Conservation (phyloP, 2,113 vertebrate genomes). For the Lophura nycthemera region DNA sequence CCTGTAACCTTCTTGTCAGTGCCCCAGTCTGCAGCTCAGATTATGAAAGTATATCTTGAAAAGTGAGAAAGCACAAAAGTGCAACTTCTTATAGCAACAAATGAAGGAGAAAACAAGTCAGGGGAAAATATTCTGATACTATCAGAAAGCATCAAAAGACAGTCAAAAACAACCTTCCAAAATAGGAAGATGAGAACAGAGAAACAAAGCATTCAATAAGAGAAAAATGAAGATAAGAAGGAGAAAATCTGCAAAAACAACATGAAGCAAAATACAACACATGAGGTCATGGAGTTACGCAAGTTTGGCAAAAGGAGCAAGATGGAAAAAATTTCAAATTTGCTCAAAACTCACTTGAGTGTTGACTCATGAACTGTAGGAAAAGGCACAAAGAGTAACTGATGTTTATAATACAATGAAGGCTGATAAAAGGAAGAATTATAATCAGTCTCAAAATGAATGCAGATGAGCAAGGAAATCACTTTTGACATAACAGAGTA, state of each 20-base stretch:
- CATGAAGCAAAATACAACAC: not conserved
- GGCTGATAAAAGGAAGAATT: not conserved
- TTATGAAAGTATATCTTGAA: not conserved
- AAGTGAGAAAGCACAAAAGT: not conserved
- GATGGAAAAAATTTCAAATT: not conserved
- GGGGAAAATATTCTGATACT: not conserved
- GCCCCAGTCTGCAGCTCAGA: not conserved
- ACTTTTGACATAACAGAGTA: not conserved
- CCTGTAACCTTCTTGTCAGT: not conserved
- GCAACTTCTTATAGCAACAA: not conserved
- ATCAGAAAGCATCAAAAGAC: not conserved
- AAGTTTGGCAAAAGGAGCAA: slow-evolving; percentile 8
- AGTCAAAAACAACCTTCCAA: not conserved
- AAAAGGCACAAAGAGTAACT: not conserved
- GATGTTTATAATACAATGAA: not conserved
- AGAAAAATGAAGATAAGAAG: not conserved
- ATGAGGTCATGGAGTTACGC: not conserved
- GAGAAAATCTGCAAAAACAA: slow-evolving; percentile 1
- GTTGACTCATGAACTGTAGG: not conserved
- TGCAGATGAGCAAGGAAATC: not conserved
- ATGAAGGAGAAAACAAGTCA: not conserved
- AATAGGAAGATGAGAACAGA: not conserved
- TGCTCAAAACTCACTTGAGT: not conserved
- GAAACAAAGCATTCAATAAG: not conserved
- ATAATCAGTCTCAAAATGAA: not conserved